Base-by-base conservation (phyloP, 2,888 invertebrate species). In the Caenorhabditis doughertyi region DNA sequence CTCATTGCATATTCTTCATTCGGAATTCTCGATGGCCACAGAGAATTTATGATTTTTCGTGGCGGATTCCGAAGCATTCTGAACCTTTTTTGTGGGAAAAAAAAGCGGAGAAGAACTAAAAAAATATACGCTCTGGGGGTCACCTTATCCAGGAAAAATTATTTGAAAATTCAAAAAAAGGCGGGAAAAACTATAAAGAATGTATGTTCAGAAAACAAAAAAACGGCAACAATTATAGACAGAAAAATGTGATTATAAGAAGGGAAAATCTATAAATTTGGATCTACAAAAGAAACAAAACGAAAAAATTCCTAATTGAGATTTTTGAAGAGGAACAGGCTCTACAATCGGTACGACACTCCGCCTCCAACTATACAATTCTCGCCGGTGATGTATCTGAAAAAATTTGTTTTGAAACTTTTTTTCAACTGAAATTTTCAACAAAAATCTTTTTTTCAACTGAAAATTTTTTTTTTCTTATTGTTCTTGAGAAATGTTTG, bases 341-440 rank as follows among this genome's bases (percentile, higher is more conserved):
- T 18, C 60, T 82, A 89, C 29, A 89, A 60, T 44, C 88, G 72
- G 56, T 85, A 88, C 47, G 86, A 85, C n/a, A 90, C 87, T 29
- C 90, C 90, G n/a, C 90, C 90, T 44, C 81, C 87, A 13, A 90
- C 80, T 11, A 85, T 70, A 58, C 82, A 81, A 70, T 90, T 90
- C 74, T 90, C 90, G 18, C 87, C 90, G 1, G 89, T 89, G 56
- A 90, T 89, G 49, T 90, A 90, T 35, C 85, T 85, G 55, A 68
- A 80, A 68, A 62, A n/a, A 13, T 35, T 8, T 49, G 23, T 62
- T 29, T 56, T 55, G n/a, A n/a, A n/a, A n/a, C n/a, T n/a, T n/a
- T n/a, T n/a, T n/a, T n/a, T n/a, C n/a, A n/a, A n/a, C n/a, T n/a
- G n/a, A n/a, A n/a, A n/a, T n/a, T n/a, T n/a, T n/a, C n/a, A n/a